Conservation (phyloP, 2,113 vertebrate species). For the Lanius collurio region DNA sequence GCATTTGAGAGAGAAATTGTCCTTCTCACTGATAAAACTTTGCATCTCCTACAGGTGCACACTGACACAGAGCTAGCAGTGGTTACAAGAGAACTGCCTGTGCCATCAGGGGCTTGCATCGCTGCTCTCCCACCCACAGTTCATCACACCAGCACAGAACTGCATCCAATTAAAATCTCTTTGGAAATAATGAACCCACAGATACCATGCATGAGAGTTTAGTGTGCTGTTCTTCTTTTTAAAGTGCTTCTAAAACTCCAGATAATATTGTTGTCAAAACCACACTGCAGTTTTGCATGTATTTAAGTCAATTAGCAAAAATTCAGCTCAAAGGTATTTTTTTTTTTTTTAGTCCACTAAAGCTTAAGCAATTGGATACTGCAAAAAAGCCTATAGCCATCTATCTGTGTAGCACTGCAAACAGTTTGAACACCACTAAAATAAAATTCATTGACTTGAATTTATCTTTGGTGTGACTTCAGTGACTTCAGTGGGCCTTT, state of each 20-base stretch:
- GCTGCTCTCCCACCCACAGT: not conserved
- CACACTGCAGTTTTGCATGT: not conserved
- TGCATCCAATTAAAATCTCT: not conserved
- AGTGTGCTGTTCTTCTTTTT: not conserved
- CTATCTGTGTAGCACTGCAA: not conserved
- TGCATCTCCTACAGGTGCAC: not conserved
- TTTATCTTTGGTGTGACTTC: slow-evolving; percentile 13
- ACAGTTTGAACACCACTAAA: not conserved
- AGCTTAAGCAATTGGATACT: not conserved
- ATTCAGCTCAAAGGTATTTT: not conserved
- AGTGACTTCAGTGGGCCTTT: not conserved
- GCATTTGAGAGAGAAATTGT: not conserved
- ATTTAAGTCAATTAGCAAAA: not conserved
- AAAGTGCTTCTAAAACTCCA: not conserved
- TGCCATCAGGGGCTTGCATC: not conserved
- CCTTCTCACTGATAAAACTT: not conserved
- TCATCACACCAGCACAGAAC: not conserved
- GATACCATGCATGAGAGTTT: not conserved
- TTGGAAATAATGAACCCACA: not conserved
- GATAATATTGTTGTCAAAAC: not conserved
- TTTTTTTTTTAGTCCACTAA: not conserved
- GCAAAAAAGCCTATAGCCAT: not conserved
- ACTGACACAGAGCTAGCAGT: not conserved
- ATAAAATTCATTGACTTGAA: slow-evolving; percentile 32
- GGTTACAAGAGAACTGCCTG: not conserved